Conservation (phyloP, 2,113 vertebrate species). For the Neogale vison region DNA sequence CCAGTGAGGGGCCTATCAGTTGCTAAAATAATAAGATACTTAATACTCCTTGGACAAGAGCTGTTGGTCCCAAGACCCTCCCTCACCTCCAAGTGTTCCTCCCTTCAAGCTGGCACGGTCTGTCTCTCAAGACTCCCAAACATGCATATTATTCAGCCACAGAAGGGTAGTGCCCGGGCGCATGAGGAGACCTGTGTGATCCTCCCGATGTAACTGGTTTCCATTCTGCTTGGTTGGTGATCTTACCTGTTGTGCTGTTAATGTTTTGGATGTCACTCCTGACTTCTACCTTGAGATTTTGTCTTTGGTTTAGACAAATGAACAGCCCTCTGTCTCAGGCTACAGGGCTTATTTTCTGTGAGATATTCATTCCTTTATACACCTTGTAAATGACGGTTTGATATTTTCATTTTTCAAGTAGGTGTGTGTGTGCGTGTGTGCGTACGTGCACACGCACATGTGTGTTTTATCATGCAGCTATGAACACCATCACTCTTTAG, state of each 20-base stretch:
- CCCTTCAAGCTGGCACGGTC: accelerated
- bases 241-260: background rate
- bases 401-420: background rate
- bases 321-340: background rate
- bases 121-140: background rate
- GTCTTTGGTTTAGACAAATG: background rate
- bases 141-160: background rate
- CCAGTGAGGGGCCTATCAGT: background rate
- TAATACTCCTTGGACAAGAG: background rate
- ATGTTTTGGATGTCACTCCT: background rate
- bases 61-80: background rate
- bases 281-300: background rate
- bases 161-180: background rate
- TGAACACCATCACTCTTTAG: background rate
- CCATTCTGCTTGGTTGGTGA: background rate
- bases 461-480: background rate
- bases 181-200: background rate
- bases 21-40: background rate
- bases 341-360: background rate
- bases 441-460: too few species aligned
- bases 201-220: accelerated
- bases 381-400: background rate
- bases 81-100: background rate
- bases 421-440: background rate
- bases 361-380: background rate